Evolutionary conservation across 2,113 vertebrate species (phyloP).

Genomic region (Petromus typicus): DNA sequence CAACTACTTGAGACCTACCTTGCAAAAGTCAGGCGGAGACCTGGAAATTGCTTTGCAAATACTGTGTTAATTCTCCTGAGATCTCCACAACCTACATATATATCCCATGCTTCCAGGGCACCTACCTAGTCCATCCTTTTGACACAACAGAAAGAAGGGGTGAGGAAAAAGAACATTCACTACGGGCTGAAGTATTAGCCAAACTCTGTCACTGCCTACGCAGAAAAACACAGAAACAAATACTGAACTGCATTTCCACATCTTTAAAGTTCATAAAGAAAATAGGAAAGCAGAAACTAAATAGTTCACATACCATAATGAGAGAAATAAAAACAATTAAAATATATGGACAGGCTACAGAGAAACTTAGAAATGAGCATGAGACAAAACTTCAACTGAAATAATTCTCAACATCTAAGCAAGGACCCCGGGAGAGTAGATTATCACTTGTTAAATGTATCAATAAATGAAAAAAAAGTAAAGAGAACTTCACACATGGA

Average conservation of each 20-base stretch:
- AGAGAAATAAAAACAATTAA: background rate
- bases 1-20: background rate
- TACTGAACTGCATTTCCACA: background rate
- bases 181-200: background rate
- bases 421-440: background rate
- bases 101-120: background rate
- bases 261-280: background rate
- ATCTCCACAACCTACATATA: background rate
- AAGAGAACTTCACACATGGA: no score
- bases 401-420: background rate
- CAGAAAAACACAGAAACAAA: constrained; percentile 15
- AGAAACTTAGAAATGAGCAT: background rate
- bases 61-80: background rate
- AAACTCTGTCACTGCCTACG: background rate
- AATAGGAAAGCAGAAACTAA: background rate
- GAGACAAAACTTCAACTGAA: background rate
- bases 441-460: background rate
- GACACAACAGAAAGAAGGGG: background rate
- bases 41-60: constrained; percentile 19
- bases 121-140: background rate
- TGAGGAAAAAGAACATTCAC: background rate
- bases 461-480: background rate
- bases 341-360: background rate
- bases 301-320: background rate
- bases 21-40: background rate